phyloP scores from a whole-genome alignment of 2,888 invertebrate genomes.

The Eilema caniola region DNA sequence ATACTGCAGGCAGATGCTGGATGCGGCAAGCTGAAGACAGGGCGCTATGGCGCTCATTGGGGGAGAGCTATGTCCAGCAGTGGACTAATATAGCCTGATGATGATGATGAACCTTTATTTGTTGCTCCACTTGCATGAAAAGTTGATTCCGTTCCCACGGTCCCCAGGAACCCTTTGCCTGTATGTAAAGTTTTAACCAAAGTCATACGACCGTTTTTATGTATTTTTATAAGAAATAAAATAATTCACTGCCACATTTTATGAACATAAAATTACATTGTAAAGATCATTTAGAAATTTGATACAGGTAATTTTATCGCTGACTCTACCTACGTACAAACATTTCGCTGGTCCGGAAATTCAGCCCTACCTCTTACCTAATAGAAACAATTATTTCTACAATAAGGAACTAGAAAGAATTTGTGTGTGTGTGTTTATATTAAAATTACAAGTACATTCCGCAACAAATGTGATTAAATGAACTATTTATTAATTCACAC shows the following conservation, averaged over 20 bases:
- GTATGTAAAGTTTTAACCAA: neutral
- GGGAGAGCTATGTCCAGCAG: too few relatives aligned
- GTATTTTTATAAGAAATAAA: neutral
- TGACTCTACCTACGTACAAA: neutral
- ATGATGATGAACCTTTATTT: too few relatives aligned
- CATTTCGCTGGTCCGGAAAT: neutral
- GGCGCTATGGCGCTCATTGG: too few relatives aligned
- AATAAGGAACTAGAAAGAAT: slow-evolving; percentile 15
- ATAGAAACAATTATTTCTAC: neutral
- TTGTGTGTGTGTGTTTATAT: slow-evolving; percentile 5
- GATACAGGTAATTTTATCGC: neutral
- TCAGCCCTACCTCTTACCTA: neutral
- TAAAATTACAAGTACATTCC: slow-evolving; percentile 11
- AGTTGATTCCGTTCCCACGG: neutral
- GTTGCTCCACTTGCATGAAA: neutral
- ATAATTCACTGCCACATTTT: neutral
- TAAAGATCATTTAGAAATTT: neutral
- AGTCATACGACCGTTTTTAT: neutral
- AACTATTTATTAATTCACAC: slow-evolving; percentile 42
- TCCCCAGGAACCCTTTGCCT: neutral
- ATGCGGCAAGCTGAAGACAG: too few relatives aligned
- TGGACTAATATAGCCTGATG: too few relatives aligned
- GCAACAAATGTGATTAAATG: slow-evolving; percentile 28
- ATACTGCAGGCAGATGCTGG: too few relatives aligned
- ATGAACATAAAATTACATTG: neutral